Percentiles rank a stretch among this genome's conserved stretches.
Conservation (phyloP, 2,888 invertebrate genomes). For the Aelia acuminata region DNA sequence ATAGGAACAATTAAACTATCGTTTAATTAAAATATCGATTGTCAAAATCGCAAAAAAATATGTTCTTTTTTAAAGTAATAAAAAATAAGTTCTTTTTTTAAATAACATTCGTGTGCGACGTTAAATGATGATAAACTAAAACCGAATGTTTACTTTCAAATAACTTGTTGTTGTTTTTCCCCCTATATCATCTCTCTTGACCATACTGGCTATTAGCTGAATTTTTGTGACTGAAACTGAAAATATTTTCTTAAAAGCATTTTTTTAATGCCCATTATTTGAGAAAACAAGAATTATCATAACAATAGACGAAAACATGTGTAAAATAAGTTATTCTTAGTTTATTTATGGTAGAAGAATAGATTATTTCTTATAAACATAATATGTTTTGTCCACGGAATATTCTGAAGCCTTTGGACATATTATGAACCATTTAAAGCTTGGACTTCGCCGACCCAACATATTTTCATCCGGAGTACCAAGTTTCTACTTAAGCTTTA, state of each 20-base stretch:
- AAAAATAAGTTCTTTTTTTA: too few species aligned
- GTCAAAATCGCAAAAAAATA: too few species aligned
- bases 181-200: background rate
- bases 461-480: background rate
- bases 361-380: background rate
- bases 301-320: background rate
- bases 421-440: too few species aligned
- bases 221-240: background rate
- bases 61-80: too few species aligned
- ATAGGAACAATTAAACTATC: too few species aligned
- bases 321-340: background rate
- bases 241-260: background rate
- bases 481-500: background rate
- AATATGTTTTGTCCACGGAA: background rate
- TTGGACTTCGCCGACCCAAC: background rate
- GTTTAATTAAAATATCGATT: too few species aligned
- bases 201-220: background rate
- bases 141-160: too few species aligned
- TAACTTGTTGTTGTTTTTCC: too few species aligned
- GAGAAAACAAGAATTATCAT: background rate
- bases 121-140: too few species aligned
- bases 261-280: background rate
- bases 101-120: too few species aligned
- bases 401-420: background rate
- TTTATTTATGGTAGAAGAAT: background rate